These are phyloP conservation scores for Bombus consobrinus DNA, from an alignment of 1,140 invertebrate species.

Conservation along the genomic window DNA sequence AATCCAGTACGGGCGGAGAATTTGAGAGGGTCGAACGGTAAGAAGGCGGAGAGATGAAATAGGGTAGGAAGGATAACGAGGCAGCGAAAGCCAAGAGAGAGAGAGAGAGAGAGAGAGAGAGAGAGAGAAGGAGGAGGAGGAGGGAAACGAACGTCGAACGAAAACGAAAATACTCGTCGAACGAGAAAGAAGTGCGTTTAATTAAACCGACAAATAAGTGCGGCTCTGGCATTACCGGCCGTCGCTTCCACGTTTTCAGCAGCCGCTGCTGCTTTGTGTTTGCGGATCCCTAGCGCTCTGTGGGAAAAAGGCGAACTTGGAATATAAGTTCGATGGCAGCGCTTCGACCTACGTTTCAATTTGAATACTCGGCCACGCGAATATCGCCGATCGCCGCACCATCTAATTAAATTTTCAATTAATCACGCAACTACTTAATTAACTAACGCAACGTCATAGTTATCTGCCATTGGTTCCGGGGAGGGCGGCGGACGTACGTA, in stretches of 20 bases:
- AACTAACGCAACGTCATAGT: background rate
- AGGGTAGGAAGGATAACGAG: slow-evolving; percentile 60
- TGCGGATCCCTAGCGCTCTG: slow-evolving; percentile 16
- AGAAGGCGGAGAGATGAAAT: slow-evolving; percentile 34
- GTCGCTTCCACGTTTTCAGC: slow-evolving; percentile 59
- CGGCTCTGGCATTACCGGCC: slow-evolving; percentile 51
- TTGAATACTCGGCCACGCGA: slow-evolving; percentile 9
- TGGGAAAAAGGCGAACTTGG: background rate
- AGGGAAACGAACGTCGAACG: slow-evolving; percentile 43
- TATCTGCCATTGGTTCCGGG: background rate
- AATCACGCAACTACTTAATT: too few relatives aligned
- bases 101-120: background rate
- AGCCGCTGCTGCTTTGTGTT: slow-evolving; percentile 59
- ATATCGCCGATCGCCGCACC: background rate
- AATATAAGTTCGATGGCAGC: background rate
- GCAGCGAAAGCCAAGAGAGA: slow-evolving; percentile 49
- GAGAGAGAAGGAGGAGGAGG: background rate
- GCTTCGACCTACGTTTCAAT: slow-evolving; percentile 30
- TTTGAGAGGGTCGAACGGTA: slow-evolving; percentile 44
- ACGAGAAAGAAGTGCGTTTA: slow-evolving; percentile 68
- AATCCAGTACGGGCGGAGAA: slow-evolving; percentile 48
- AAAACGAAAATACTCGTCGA: slow-evolving; percentile 62
- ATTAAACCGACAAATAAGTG: slow-evolving; percentile 63
- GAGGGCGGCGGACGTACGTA: rapidly evolving
- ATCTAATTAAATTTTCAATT: slow-evolving; percentile 24